A percentile compares a stretch with the other conserved stretches of the same genome.
phyloP scores from a whole-genome alignment of 2,888 invertebrate species.

The Frankliniella fusca region DNA sequence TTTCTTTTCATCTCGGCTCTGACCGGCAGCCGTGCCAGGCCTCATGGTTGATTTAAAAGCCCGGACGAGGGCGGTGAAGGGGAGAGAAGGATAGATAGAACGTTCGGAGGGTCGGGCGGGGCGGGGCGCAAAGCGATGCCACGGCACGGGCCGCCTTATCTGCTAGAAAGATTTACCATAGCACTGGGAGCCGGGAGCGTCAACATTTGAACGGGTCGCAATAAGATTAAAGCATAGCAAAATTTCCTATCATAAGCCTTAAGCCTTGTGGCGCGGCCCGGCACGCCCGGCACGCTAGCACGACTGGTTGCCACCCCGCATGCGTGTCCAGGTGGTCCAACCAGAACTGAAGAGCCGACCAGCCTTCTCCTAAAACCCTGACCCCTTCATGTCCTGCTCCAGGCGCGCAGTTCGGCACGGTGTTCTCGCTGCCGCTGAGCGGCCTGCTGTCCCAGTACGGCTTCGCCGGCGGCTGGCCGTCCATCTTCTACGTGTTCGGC shows the following conservation, averaged over 20 bases:
- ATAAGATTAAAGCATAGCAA: constrained; percentile 11
- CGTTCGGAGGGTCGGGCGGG: background rate
- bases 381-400: background rate
- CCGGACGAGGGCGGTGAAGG: background rate
- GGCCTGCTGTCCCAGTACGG: constrained; percentile 43
- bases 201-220: background rate
- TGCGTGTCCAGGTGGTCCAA: no score
- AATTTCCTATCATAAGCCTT: background rate
- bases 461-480: constrained; percentile 42
- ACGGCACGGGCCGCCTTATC: background rate
- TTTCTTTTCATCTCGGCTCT: no score
- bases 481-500: constrained; percentile 44
- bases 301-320: background rate
- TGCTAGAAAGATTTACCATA: background rate
- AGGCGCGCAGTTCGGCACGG: constrained; percentile 44
- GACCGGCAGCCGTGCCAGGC: no score
- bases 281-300: background rate
- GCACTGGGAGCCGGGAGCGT: background rate
- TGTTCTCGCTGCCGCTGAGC: constrained; percentile 44
- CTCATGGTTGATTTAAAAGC: no score
- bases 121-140: background rate
- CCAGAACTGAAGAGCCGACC: no score
- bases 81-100: background rate
- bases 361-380: no score
- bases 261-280: background rate